phyloP scores from a whole-genome alignment of 2,888 invertebrate genomes.

The Lepidochitona cinerea region DNA sequence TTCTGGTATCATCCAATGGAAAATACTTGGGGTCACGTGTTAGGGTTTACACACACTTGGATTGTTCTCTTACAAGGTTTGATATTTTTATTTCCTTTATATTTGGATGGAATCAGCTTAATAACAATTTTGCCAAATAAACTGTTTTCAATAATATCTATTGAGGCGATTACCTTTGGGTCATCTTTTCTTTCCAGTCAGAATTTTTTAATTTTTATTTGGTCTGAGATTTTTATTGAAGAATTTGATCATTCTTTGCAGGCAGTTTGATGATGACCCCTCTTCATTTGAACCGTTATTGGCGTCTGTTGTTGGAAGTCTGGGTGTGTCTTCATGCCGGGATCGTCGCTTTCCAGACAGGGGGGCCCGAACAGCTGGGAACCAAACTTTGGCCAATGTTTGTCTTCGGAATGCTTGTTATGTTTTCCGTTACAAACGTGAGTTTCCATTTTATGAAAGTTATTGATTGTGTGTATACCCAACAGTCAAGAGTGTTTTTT shows the following conservation, averaged over 20 bases:
- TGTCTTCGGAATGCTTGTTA: slow-evolving; percentile 29
- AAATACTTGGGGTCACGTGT: slow-evolving; percentile 37
- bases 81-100: no score
- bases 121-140: no score
- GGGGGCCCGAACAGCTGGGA: slow-evolving; percentile 30
- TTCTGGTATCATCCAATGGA: slow-evolving; percentile 46
- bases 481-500: no score
- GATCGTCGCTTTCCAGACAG: slow-evolving; percentile 36
- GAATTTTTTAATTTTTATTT: no score
- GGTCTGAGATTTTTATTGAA: no score
- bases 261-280: slow-evolving; percentile 32
- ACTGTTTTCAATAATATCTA: no score
- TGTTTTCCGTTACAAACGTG: slow-evolving; percentile 17
- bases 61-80: slow-evolving; percentile 38
- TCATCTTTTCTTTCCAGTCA: no score
- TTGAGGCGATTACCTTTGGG: no score
- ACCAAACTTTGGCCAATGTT: slow-evolving; percentile 43
- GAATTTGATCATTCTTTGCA: no score
- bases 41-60: slow-evolving; percentile 36
- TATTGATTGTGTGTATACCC: no score
- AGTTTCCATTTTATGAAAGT: not conserved
- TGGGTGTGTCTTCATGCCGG: slow-evolving; percentile 32
- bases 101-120: no score
- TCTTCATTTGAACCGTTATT: slow-evolving; percentile 36
- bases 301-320: slow-evolving; percentile 32